phyloP scores from a whole-genome alignment of 1,140 invertebrate species.

The Whitmania pigra region DNA sequence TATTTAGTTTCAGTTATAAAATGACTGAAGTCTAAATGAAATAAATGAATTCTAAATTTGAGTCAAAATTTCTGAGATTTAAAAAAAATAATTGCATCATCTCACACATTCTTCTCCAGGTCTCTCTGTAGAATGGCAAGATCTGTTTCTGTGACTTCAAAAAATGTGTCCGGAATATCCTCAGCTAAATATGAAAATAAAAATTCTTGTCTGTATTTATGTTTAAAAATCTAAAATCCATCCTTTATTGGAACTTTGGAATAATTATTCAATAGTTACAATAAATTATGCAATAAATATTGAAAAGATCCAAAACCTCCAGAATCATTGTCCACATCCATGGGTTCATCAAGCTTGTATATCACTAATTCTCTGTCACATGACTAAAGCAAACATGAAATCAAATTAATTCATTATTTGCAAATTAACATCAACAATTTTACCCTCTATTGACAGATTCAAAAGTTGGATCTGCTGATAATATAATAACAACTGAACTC shows the following conservation, averaged over 20 bases:
- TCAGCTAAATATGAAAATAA: constrained; percentile 13
- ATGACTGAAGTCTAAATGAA: too few relatives aligned
- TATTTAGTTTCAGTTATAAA: too few relatives aligned
- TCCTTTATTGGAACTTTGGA: too few relatives aligned
- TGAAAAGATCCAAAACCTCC: background rate
- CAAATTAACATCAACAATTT: background rate
- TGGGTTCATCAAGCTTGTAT: constrained; percentile 30
- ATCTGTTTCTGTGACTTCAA: constrained; percentile 64
- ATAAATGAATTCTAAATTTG: too few relatives aligned
- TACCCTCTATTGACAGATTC: background rate
- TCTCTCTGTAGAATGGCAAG: constrained; percentile 57
- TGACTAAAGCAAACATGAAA: constrained; percentile 29
- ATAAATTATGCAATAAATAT: background rate
- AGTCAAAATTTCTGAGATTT: too few relatives aligned
- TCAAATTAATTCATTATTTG: background rate
- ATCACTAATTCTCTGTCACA: constrained; percentile 35
- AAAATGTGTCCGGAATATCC: constrained; percentile 67
- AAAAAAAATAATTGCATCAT: too few relatives aligned
- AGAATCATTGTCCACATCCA: background rate
- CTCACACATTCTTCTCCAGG: constrained; percentile 49
- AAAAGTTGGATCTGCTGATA: background rate
- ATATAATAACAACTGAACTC: constrained; percentile 6
- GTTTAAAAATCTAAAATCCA: too few relatives aligned
- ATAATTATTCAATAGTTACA: background rate
- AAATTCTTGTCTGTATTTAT: background rate